Conservation (phyloP, 2,888 invertebrate species). For the Arge pagana region DNA sequence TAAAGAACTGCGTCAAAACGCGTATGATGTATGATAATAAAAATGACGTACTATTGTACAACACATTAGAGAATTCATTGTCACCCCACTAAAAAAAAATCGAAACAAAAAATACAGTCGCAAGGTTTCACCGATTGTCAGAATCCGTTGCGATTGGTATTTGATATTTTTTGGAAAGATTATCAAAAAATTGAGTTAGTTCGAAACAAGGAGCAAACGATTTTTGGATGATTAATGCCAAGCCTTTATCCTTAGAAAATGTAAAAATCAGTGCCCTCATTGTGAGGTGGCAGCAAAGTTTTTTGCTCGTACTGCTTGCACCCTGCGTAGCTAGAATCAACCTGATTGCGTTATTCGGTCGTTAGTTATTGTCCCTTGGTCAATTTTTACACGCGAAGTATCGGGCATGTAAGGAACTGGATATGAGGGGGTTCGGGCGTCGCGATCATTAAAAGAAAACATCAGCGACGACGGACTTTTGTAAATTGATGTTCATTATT, state of each 20-base stretch:
- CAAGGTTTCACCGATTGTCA: too few relatives aligned
- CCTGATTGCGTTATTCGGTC: not conserved
- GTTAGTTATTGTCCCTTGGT: not conserved
- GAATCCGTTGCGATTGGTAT: too few relatives aligned
- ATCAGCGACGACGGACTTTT: not conserved
- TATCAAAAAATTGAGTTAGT: too few relatives aligned
- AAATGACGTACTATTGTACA: slow-evolving; percentile 52
- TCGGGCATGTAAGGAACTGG: too few relatives aligned
- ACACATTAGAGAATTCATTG: too few relatives aligned
- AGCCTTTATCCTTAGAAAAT: too few relatives aligned
- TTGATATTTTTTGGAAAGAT: too few relatives aligned
- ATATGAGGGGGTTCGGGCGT: not conserved
- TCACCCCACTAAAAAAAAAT: too few relatives aligned
- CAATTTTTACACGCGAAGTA: not conserved
- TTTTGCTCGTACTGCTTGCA: not conserved
- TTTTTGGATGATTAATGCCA: too few relatives aligned
- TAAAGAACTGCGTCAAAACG: slow-evolving; percentile 44
- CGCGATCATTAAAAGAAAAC: not conserved
- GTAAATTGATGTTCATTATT: slow-evolving; percentile 13
- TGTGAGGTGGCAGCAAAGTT: not conserved
- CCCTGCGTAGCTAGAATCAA: not conserved
- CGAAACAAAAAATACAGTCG: too few relatives aligned
- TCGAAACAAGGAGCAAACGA: too few relatives aligned
- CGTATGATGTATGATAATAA: slow-evolving; percentile 43
- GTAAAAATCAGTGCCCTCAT: too few relatives aligned